Evolutionary conservation across 2,113 vertebrate species (phyloP).

Genomic region (Microcebus griseorufus): DNA sequence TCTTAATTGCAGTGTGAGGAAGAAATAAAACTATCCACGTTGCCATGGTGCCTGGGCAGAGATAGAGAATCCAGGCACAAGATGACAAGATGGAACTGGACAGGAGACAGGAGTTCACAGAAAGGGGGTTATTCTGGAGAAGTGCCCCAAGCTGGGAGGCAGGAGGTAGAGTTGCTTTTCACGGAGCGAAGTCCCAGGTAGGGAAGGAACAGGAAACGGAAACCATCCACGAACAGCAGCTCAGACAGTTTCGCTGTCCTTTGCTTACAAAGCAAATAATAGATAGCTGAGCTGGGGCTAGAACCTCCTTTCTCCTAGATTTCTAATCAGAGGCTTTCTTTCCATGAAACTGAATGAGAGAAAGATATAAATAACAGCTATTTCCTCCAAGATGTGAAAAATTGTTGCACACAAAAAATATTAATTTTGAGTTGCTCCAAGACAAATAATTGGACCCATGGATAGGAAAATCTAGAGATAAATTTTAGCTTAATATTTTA

Average conservation of each 20-base stretch:
- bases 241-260: neutral
- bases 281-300: neutral
- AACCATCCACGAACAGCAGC: rapidly evolving
- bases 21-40: neutral
- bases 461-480: neutral
- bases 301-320: neutral
- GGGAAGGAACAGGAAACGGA: neutral
- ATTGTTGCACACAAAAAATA: neutral
- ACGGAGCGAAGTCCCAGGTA: neutral
- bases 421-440: neutral
- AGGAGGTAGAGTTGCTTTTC: neutral
- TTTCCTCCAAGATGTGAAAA: neutral
- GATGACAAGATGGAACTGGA: neutral
- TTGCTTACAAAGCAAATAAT: neutral
- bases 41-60: neutral
- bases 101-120: rapidly evolving
- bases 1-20: too few species aligned
- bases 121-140: neutral
- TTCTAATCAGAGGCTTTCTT: neutral
- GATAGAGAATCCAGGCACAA: neutral
- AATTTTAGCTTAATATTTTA: too few species aligned
- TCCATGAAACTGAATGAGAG: neutral
- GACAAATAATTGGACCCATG: neutral
- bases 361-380: neutral
- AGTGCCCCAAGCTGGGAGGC: neutral